phyloP scores from a whole-genome alignment of 2,888 invertebrate genomes.

The Heliothis peltigera region DNA sequence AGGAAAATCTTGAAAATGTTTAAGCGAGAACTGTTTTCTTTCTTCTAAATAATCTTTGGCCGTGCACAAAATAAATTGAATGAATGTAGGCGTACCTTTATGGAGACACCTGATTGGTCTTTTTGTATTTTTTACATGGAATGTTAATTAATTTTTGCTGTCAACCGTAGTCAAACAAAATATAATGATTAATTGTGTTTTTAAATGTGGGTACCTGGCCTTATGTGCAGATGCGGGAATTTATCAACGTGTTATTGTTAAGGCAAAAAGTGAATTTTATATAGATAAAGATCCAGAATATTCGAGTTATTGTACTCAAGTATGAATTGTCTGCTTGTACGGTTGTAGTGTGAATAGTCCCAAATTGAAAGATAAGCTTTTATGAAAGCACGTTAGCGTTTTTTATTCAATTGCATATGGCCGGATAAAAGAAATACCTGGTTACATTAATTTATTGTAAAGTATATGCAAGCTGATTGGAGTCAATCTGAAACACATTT shows the following conservation, averaged over 20 bases:
- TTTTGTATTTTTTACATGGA: conserved; percentile 84
- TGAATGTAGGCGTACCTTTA: conserved; percentile 83
- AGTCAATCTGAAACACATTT: neutral
- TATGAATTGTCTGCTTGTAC: conserved; percentile 20
- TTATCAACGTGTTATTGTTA: conserved; percentile 38
- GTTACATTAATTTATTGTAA: no score
- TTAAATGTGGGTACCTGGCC: conserved; percentile 67
- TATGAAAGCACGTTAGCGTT: neutral
- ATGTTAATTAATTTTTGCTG: conserved; percentile 89
- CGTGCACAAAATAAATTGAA: conserved; percentile 83
- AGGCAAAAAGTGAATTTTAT: conserved; percentile 47
- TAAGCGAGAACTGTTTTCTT: neutral
- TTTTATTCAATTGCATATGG: conserved; percentile 12
- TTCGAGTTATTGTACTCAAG: conserved; percentile 31
- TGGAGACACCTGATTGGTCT: conserved; percentile 83
- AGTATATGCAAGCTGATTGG: neutral
- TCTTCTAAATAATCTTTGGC: conserved; percentile 74
- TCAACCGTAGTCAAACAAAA: conserved; percentile 86
- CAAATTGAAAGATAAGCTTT: conserved; percentile 32
- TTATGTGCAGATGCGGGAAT: conserved; percentile 62
- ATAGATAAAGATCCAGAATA: conserved; percentile 44
- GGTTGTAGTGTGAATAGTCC: conserved; percentile 22
- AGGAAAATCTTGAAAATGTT: neutral
- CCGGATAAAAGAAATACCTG: neutral
- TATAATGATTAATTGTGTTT: conserved; percentile 85